Evolutionary conservation across 2,113 vertebrate genomes (phyloP), one percentile per base, ranked within the genome.

Genomic region (Dascyllus trimaculatus): DNA sequence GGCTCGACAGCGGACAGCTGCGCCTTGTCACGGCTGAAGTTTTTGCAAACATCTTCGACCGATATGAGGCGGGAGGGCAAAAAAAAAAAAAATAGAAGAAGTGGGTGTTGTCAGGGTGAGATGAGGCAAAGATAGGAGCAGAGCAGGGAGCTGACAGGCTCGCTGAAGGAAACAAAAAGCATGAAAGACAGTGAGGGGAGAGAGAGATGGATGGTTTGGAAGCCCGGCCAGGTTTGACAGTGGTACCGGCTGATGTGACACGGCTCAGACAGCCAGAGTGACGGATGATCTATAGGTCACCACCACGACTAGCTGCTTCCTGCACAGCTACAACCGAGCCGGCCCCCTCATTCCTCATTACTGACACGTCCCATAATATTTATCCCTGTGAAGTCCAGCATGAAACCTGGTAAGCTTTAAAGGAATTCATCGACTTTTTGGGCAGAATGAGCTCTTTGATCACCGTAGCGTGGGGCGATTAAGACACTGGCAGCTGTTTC

Each of bases 281-380:
- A 92, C 85, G 82, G 92, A 93, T 90, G 89, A 77, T 65, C 79
- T 24, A 26, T 22, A 84, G 92, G 90, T 91, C 91, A 82, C 58
- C 71, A 21, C 67, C 86, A 26, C 61, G 80, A 85, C 87, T 62
- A 84, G 84, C 88, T 65, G 79, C 85, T 92, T 90, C 92, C 90
- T 91, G 78, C 73, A 80, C 71, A 4, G 57, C 80, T 59, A 80
- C 82, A 76, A 69, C 56, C 0, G 48, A 61, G 77, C 75, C 19
- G 29, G 43, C 74, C 76, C 29, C 69, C 82, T 84, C 89, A 81
- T 92, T 87, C 79, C 85, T 91, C 91, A 89, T 84, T 75, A 77
- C 84, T 87, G 90, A 91, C 90, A 91, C 73, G 52, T 85, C 87
- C 84, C 87, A 88, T 90, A 89, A 91, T 91, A 90, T 92, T 90